phyloP scores from a whole-genome alignment of 2,797 vertebrate species.

The Tiaroga cobitis region DNA sequence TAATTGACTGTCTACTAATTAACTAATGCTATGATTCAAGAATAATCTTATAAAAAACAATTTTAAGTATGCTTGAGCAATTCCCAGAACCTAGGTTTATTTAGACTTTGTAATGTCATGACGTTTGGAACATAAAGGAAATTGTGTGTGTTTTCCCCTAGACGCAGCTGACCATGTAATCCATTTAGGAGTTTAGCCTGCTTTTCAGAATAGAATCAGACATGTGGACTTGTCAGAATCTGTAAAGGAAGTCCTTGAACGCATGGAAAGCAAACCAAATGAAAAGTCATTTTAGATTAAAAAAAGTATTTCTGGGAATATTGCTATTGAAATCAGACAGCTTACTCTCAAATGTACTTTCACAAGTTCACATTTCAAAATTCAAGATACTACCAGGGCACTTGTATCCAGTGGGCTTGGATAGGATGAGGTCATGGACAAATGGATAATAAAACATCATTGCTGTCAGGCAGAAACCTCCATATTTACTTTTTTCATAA shows the following conservation, averaged over 20 bases:
- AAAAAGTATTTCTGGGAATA: neutral
- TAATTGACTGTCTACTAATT: neutral
- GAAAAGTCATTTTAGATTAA: neutral
- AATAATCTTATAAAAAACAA: neutral
- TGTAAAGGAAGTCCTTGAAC: constrained; percentile 1
- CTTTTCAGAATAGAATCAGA: constrained; percentile 42
- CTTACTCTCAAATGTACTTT: neutral
- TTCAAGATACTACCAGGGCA: neutral
- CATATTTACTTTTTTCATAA: neutral
- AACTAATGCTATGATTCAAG: neutral
- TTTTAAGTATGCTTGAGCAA: neutral
- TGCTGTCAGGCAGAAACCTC: neutral
- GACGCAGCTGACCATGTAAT: constrained; percentile 37
- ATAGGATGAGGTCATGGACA: neutral
- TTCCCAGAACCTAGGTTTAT: neutral
- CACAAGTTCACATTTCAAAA: neutral
- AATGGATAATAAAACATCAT: neutral
- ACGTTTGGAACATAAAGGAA: neutral
- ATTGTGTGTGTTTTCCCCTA: neutral
- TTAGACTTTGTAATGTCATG: neutral
- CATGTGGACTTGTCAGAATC: constrained; percentile 13
- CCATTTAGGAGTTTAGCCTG: constrained; percentile 27
- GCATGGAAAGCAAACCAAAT: constrained; percentile 6
- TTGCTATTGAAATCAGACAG: neutral
- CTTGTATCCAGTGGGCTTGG: neutral